phyloP scores from a whole-genome alignment of 2,888 invertebrate genomes.

The Rhamphomyia laevipes region DNA sequence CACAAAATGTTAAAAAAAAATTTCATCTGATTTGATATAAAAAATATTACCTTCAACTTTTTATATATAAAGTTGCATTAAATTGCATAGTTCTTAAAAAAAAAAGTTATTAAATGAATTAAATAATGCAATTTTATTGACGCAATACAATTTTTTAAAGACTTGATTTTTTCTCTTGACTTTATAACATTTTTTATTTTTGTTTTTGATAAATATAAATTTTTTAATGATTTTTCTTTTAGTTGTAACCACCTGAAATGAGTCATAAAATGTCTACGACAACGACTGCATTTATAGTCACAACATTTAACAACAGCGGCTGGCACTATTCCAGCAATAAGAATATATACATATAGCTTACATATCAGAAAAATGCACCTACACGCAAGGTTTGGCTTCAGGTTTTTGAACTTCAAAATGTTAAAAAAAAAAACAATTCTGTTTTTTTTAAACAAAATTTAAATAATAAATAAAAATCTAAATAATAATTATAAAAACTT shows the following conservation, averaged over 20 bases:
- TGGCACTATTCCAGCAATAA: neutral
- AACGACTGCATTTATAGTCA: neutral
- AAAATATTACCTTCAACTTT: too few species aligned
- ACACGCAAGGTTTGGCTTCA: slow-evolving; percentile 13
- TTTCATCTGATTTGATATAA: too few species aligned
- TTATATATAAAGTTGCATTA: too few species aligned
- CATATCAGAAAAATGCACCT: slow-evolving; percentile 10
- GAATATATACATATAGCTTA: neutral
- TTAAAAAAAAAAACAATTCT: neutral
- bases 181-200: neutral
- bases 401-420: slow-evolving; percentile 15
- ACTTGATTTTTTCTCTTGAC: too few species aligned
- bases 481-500: neutral
- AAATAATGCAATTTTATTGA: too few species aligned
- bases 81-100: too few species aligned
- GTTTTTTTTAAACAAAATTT: too few species aligned
- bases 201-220: too few species aligned
- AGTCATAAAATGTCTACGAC: neutral
- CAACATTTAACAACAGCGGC: neutral
- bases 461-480: too few species aligned
- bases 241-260: neutral
- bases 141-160: too few species aligned
- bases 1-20: too few species aligned
- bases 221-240: neutral
- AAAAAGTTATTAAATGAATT: too few species aligned